Conservation (phyloP, 2,113 vertebrate genomes). For the Scatophagus argus region DNA sequence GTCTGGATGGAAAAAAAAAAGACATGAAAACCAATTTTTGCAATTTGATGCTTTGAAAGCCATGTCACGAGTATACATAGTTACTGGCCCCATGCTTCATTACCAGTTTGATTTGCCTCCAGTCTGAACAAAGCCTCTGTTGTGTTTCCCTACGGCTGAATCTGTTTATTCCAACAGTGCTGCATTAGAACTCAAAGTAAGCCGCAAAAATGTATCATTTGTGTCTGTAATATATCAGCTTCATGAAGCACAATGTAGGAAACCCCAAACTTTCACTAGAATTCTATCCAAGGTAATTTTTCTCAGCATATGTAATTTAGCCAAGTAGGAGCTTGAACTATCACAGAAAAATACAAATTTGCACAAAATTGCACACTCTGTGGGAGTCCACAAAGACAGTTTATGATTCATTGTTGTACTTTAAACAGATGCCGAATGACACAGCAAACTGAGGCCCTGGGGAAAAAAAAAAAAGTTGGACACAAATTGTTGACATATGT, state of each 20-base stretch:
- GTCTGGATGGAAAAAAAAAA: no score
- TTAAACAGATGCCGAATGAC: constrained; percentile 40
- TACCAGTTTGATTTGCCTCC: no score
- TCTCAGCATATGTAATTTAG: constrained; percentile 24
- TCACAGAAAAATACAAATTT: constrained; percentile 24
- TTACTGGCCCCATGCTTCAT: no score
- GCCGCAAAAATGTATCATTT: background rate
- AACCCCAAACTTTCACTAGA: constrained; percentile 8
- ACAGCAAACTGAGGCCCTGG: constrained; percentile 33
- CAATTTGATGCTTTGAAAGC: no score
- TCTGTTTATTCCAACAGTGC: no score
- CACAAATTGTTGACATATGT: constrained; percentile 60
- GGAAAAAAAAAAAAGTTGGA: constrained; percentile 1
- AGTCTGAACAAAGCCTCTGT: no score
- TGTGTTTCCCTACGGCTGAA: no score
- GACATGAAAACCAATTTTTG: no score
- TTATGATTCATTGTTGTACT: constrained; percentile 8
- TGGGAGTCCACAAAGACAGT: constrained; percentile 13
- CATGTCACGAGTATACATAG: no score
- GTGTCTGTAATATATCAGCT: background rate
- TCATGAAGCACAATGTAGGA: background rate
- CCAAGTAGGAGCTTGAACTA: constrained; percentile 28
- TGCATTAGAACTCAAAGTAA: background rate
- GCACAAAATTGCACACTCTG: constrained; percentile 32
- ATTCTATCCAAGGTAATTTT: constrained; percentile 11